Base-by-base conservation (phyloP, 2,888 invertebrate genomes). In the Dione vanillae region DNA sequence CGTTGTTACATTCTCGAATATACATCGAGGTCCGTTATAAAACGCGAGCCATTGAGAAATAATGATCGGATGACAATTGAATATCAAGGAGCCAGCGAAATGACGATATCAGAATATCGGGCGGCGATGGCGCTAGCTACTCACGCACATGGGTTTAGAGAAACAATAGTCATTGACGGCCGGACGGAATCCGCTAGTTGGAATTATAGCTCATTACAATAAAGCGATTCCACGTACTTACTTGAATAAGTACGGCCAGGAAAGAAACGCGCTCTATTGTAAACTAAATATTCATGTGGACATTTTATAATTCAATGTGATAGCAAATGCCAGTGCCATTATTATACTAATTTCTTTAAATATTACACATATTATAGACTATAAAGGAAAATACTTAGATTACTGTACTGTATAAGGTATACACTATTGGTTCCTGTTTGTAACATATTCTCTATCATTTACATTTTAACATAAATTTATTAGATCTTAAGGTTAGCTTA, bases 161-260 rank as follows among this genome's bases (percentile, higher is more conserved):
- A 85, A 88, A 89, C 85, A 85, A 86, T 85, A 79, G 82, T 82
- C 84, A 85, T 83, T 83, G 83, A 85, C 80, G 82, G 76, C 77
- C 80, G 82, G 76, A 82, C 82, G 84, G 88, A 83, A 87, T 86
- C 82, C 82, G 77, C 83, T 90, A 82, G 82, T 86, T 86, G 85
- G 88, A 90, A 89, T 83, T 84, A 86, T 80, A 75, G 78, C 73
- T 85, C 83, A 88, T 89, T 88, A 87, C 83, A 87, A 86, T 86
- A 86, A 87, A 87, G 85, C 85, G 84, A 84, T 90, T 89, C 89
- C 82, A 78, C 81, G 88, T 89, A 89, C 78, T 78, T 77, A 74
- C 77, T 77, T 80, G 82, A 79, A 78, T 77, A n/a, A n/a, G n/a
- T n/a, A 75, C 75, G 74, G 75, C 65, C 71, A 74, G 76, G 78